Evolutionary conservation across 1,140 invertebrate species (phyloP).

Genomic region (Microplitis demolitor): DNA sequence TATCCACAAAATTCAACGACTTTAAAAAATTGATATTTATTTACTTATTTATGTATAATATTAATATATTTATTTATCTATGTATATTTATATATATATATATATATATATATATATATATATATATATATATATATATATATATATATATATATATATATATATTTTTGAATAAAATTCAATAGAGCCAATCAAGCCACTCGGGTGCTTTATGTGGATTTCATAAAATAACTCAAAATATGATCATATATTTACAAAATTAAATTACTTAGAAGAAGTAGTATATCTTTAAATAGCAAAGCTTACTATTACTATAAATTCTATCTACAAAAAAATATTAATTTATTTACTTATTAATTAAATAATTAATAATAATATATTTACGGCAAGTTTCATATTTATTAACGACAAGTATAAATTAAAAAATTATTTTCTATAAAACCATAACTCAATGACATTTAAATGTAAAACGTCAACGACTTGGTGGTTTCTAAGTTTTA

Average conservation of each 20-base stretch:
- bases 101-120: too few relatives aligned
- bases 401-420: background rate
- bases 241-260: background rate
- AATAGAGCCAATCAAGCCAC: background rate
- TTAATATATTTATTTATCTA: too few relatives aligned
- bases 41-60: background rate
- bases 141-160: slow-evolving; percentile 1
- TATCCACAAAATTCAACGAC: too few relatives aligned
- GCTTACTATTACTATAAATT: background rate
- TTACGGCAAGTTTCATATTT: background rate
- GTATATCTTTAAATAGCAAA: background rate
- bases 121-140: too few relatives aligned
- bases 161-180: background rate
- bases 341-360: background rate
- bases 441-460: background rate
- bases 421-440: too few relatives aligned
- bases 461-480: background rate
- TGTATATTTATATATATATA: background rate
- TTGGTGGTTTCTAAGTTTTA: slow-evolving; percentile 38
- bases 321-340: slow-evolving; percentile 5
- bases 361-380: too few relatives aligned
- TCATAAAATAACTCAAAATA: background rate
- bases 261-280: background rate
- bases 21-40: too few relatives aligned
- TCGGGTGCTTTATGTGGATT: background rate